Conservation (phyloP, 64 coral and sea anemone species). For the Stichodactyla helianthus region DNA sequence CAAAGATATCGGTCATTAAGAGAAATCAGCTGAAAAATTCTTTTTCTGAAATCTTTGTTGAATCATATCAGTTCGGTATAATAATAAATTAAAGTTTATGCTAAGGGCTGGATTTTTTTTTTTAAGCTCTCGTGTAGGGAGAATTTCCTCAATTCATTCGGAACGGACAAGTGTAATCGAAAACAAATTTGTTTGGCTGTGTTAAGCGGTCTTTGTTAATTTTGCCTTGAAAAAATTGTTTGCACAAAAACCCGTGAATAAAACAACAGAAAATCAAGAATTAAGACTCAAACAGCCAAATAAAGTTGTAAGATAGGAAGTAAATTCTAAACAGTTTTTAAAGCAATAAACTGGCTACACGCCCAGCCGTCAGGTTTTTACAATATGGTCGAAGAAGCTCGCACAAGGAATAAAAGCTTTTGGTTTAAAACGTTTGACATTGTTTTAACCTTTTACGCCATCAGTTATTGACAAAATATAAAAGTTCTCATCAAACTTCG, state of each 20-base stretch:
- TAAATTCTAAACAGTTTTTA: neutral
- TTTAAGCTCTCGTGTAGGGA: neutral
- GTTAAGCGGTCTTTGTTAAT: neutral
- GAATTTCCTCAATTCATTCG: neutral
- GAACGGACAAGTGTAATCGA: neutral
- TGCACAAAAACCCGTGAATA: neutral
- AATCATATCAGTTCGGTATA: neutral
- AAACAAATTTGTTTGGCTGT: neutral
- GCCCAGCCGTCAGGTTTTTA: too few species aligned
- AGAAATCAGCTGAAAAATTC: neutral
- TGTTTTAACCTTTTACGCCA: neutral
- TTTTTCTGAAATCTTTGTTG: neutral
- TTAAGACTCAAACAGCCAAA: neutral
- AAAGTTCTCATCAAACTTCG: conserved; percentile 4
- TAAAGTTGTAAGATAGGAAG: neutral
- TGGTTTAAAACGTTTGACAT: neutral
- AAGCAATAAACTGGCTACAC: neutral
- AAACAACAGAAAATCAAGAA: neutral
- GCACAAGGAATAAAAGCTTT: neutral
- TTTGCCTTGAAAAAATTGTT: neutral
- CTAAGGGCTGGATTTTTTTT: neutral
- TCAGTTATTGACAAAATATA: conserved; percentile 4
- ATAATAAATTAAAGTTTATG: neutral
- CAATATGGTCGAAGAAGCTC: too few species aligned
- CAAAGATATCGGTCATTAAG: neutral